These are phyloP conservation scores for Aleiodes alternator DNA, from an alignment of 2,888 invertebrate species.

Conservation along the genomic window DNA sequence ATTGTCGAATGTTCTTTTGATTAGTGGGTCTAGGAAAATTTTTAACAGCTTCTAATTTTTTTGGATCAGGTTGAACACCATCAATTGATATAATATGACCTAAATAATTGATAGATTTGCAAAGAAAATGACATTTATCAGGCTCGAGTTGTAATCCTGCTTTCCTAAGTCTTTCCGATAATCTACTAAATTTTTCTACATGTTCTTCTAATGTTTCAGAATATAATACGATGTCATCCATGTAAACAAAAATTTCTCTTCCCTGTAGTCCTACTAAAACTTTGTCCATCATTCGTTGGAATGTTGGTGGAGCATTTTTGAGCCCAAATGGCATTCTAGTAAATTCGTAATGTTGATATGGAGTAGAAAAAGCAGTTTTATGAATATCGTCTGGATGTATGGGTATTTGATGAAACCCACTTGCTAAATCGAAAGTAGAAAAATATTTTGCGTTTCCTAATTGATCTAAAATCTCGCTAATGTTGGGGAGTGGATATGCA, in stretches of 20 bases:
- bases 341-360: constrained; percentile 57
- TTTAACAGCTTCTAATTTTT: constrained; percentile 45
- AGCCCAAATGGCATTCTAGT: constrained; percentile 52
- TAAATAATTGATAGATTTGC: constrained; percentile 44
- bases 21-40: constrained; percentile 42
- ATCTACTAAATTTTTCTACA: too few relatives aligned
- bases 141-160: too few relatives aligned
- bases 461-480: constrained; percentile 47
- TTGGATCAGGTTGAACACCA: constrained; percentile 46
- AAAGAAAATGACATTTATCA: too few relatives aligned
- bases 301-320: constrained; percentile 59
- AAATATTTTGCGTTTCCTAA: constrained; percentile 48
- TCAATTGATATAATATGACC: constrained; percentile 49
- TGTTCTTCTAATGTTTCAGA: too few relatives aligned
- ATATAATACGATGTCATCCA: too few relatives aligned
- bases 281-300: too few relatives aligned
- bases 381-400: constrained; percentile 48
- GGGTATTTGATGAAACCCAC: constrained; percentile 63
- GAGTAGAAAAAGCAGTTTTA: constrained; percentile 53
- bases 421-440: constrained; percentile 45
- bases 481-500: constrained; percentile 46
- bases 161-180: too few relatives aligned
- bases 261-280: too few relatives aligned
- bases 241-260: too few relatives aligned
- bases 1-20: constrained; percentile 45